These are phyloP conservation scores for Julus scanicus DNA, from an alignment of 2,888 invertebrate species.

Conservation along the genomic window DNA sequence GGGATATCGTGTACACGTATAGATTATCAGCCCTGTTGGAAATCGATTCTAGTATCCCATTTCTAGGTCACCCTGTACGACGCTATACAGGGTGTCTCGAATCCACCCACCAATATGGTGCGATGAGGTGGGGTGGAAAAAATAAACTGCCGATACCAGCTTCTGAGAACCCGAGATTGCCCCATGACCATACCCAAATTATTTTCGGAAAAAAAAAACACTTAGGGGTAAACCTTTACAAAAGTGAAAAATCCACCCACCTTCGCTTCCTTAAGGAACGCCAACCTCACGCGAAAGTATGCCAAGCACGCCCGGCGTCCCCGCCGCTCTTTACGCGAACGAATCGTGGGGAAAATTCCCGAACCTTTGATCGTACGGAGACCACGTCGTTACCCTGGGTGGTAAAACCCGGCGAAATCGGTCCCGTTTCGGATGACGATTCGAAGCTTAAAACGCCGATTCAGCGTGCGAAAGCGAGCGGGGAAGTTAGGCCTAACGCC, in stretches of 20 bases:
- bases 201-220: background rate
- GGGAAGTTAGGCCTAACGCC: constrained; percentile 11
- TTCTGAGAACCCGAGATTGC: background rate
- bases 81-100: background rate
- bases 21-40: background rate
- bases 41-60: background rate
- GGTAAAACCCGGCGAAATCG: background rate
- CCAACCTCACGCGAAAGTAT: constrained; percentile 18
- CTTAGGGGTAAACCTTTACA: background rate
- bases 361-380: background rate
- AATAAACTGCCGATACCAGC: background rate
- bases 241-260: background rate
- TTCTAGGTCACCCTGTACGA: background rate
- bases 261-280: constrained; percentile 20
- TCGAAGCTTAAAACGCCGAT: background rate
- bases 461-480: background rate
- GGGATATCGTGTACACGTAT: background rate
- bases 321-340: background rate
- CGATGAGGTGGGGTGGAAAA: background rate
- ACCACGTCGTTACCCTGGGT: background rate
- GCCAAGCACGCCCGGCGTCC: background rate
- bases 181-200: background rate
- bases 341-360: background rate
- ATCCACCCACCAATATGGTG: background rate
- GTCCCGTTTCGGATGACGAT: background rate